Percentiles rank a stretch among this genome's conserved stretches.
Conservation (phyloP, 2,113 vertebrate species). For the Mastomys coucha region DNA sequence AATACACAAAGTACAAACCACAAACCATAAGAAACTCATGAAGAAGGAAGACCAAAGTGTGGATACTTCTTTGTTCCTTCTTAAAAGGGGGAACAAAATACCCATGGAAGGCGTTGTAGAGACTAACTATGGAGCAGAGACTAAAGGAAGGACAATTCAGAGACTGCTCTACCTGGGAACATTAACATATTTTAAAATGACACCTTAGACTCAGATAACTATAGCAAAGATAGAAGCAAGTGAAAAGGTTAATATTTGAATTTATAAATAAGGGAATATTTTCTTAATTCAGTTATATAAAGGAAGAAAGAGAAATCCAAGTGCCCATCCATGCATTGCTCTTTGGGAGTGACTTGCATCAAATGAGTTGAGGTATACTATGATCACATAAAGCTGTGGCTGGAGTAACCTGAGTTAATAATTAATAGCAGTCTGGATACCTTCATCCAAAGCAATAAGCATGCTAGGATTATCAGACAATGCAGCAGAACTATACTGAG, state of each 20-base stretch:
- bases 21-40: too few species aligned
- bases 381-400: background rate
- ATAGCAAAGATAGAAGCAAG: background rate
- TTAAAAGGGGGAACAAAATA: too few species aligned
- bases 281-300: background rate
- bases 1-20: too few species aligned
- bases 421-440: background rate
- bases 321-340: background rate
- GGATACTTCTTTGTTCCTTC: too few species aligned
- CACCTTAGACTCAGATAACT: background rate
- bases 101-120: too few species aligned
- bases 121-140: too few species aligned
- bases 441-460: background rate
- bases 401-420: background rate
- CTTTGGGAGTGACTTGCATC: background rate
- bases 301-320: background rate
- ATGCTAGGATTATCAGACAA: background rate
- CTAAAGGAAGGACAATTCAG: too few species aligned
- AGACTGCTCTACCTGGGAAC: too few species aligned
- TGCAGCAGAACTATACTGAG: rapidly evolving
- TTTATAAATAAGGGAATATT: background rate
- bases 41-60: too few species aligned
- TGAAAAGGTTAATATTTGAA: background rate
- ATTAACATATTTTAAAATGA: background rate
- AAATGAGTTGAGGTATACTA: background rate